These are phyloP conservation scores for Centropyge bicolor DNA, from an alignment of 2,797 vertebrate species.

Conservation along the genomic window DNA sequence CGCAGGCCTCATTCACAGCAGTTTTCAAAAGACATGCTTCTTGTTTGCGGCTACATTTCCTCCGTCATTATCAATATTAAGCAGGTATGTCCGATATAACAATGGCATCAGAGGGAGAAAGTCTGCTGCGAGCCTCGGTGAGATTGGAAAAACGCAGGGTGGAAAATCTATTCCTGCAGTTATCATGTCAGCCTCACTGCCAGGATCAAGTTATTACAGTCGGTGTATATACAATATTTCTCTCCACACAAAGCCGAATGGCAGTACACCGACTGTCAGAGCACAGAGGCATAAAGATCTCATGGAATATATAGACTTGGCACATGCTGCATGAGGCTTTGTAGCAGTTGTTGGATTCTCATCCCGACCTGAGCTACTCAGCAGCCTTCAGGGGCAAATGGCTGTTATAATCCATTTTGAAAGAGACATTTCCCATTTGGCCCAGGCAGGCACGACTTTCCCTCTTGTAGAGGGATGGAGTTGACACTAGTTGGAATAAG, in stretches of 20 bases:
- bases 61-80: slow-evolving; percentile 52
- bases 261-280: slow-evolving; percentile 68
- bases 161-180: slow-evolving; percentile 60
- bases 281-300: slow-evolving; percentile 72
- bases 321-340: slow-evolving; percentile 64
- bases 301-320: slow-evolving; percentile 73
- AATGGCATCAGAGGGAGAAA: slow-evolving; percentile 51
- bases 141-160: slow-evolving; percentile 48
- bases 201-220: slow-evolving; percentile 64
- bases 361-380: slow-evolving; percentile 63
- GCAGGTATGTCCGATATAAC: slow-evolving; percentile 36
- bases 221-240: slow-evolving; percentile 55
- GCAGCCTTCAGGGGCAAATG: slow-evolving; percentile 71
- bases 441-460: slow-evolving; percentile 52
- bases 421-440: slow-evolving; percentile 73
- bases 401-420: slow-evolving; percentile 83
- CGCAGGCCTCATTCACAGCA: slow-evolving; percentile 16
- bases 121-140: slow-evolving; percentile 36
- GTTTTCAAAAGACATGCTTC: slow-evolving; percentile 48
- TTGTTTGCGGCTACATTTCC: slow-evolving; percentile 15
- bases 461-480: slow-evolving; percentile 58
- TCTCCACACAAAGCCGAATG: slow-evolving; percentile 70
- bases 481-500: slow-evolving; percentile 63
- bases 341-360: slow-evolving; percentile 71
- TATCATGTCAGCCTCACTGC: slow-evolving; percentile 62